Base-by-base conservation (phyloP, 2,797 vertebrate genomes). In the Sebastes flavidus region DNA sequence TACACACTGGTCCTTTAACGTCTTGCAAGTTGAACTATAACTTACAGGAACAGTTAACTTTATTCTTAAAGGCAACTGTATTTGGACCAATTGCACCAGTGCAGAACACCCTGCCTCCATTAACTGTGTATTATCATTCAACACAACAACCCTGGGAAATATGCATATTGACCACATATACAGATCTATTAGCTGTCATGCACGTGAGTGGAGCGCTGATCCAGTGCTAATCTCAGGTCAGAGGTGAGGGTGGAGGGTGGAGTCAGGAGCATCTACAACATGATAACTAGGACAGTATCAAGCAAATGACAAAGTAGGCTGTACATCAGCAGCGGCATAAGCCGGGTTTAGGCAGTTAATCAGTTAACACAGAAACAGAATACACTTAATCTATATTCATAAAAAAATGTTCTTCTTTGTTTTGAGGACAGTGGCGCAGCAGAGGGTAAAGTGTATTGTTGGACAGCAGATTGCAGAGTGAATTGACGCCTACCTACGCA, bases 221-320 rank as follows among this genome's bases (percentile, higher is more conserved):
- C 85, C 71, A 55, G 69, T 55, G 52, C 72, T 88, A 86, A 92
- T 85, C 74, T 72, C 67, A 66, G 72, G 78, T 83, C 75, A 84
- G 73, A 76, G 81, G 80, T 82, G 18, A 88, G 72, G 38, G 8
- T 46, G 77, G 38, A 80, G 58, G 18, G 16, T 49, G 42, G 36
- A 84, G 73, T 58, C 49, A 56, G 61, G 32, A 82, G 25, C 25
- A 7, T 67, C 62, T 56, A 36, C 22, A 32, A 29, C 54, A 49
- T 63, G n/a, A 55, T 59, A 55, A 56, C 67, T 49, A 11, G 62
- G 27, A 63, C 72, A 42, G 32, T 25, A 58, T 85, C 27, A 54
- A 52, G 66, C 24, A 16, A n/a, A 66, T 36, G 49, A 63, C 16
- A 20, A 7, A 2, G n/a, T n/a, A 61, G 42, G 42, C 42, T 49